Percentiles rank a stretch among this genome's conserved stretches.
These are phyloP conservation scores for Petrocephalus schoutedeni DNA, from an alignment of 2,797 vertebrate species.

Conservation along the genomic window DNA sequence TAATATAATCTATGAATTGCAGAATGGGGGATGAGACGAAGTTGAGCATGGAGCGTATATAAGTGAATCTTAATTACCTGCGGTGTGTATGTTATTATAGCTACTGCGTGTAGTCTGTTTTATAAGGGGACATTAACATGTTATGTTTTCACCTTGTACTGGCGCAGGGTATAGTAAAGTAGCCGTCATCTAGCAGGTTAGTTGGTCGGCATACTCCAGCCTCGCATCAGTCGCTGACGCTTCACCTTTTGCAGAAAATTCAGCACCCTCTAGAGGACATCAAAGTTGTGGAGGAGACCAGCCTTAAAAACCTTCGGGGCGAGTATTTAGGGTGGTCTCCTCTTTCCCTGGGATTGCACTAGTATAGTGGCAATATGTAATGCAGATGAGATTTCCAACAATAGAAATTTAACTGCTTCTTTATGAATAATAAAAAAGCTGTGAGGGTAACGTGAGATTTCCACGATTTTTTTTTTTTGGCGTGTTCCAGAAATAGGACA, in stretches of 20 bases:
- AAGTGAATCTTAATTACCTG: background rate
- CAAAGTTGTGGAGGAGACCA: background rate
- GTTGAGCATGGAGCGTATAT: background rate
- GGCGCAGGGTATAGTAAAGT: background rate
- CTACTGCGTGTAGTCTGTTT: background rate
- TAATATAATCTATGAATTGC: background rate
- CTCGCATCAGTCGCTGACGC: background rate
- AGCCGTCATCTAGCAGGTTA: background rate
- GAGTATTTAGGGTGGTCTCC: background rate
- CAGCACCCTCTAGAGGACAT: conserved; percentile 13
- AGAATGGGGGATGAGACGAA: background rate
- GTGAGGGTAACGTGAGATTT: conserved; percentile 11
- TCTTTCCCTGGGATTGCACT: background rate
- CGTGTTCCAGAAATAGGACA: background rate
- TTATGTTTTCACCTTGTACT: background rate
- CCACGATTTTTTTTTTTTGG: background rate
- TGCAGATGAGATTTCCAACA: background rate
- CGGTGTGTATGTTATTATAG: background rate
- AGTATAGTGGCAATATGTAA: background rate
- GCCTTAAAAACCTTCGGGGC: background rate
- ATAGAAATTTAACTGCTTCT: background rate
- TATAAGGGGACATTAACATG: background rate
- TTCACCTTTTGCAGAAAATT: background rate
- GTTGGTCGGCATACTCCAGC: background rate
- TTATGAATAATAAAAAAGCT: conserved; percentile 8